Conservation (phyloP, 2,888 invertebrate species). For the Epirrhoe tristata region DNA sequence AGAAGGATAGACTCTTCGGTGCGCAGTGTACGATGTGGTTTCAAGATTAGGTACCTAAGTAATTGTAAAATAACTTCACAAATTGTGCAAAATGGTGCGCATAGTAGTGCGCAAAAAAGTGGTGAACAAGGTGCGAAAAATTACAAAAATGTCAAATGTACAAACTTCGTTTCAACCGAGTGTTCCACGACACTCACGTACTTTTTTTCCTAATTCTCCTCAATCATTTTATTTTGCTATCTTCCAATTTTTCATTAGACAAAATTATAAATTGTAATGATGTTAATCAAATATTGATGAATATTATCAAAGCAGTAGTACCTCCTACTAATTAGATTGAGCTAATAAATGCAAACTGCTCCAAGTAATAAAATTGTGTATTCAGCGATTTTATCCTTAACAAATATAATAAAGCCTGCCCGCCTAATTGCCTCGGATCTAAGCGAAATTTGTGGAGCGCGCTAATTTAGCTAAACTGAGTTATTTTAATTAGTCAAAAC, state of each 20-base stretch:
- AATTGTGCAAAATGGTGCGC: too few species aligned
- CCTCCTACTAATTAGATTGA: neutral
- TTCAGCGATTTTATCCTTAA: constrained; percentile 15
- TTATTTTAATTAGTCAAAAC: constrained; percentile 33
- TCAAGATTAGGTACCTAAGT: neutral
- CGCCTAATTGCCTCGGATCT: constrained; percentile 32
- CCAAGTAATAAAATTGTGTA: constrained; percentile 6
- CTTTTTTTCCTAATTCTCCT: neutral
- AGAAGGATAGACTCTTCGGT: constrained; percentile 29
- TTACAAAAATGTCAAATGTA: too few species aligned
- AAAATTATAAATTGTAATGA: neutral
- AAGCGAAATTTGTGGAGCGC: constrained; percentile 27
- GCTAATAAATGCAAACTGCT: constrained; percentile 20
- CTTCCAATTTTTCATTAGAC: neutral
- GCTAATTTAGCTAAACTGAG: constrained; percentile 27
- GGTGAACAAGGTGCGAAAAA: too few species aligned
- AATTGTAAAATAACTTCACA: neutral
- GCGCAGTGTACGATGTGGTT: neutral
- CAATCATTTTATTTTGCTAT: neutral
- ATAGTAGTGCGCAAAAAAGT: too few species aligned
- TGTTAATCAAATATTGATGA: neutral
- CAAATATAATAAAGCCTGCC: constrained; percentile 28
- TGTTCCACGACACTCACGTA: too few species aligned
- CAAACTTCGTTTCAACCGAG: too few species aligned
- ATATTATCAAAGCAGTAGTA: neutral